Conservation (phyloP, 2,888 invertebrate genomes). For the Drosophila peninsularis region DNA sequence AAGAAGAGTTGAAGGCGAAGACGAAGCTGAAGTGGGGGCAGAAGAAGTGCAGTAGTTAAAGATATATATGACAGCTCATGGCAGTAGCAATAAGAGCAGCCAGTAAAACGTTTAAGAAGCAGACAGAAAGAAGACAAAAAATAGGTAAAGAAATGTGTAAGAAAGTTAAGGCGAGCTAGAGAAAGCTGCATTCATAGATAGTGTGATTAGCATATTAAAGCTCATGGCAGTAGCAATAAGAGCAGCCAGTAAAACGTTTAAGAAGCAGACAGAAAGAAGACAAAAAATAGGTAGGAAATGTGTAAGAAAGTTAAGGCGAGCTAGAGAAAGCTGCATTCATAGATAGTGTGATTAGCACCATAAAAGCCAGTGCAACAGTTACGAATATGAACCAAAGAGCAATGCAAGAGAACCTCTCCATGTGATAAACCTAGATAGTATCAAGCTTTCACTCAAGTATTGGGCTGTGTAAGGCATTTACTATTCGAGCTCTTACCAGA, state of each 20-base stretch:
- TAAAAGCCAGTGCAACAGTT: neutral
- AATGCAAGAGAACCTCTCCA: neutral
- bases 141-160: neutral
- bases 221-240: neutral
- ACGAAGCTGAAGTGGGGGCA: neutral
- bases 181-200: neutral
- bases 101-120: neutral
- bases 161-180: neutral
- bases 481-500: neutral
- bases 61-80: neutral
- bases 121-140: neutral
- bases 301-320: neutral
- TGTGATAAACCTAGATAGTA: too few species aligned
- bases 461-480: neutral
- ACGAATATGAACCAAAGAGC: neutral
- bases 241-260: neutral
- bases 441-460: too few species aligned
- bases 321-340: neutral
- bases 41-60: neutral
- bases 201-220: neutral
- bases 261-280: neutral
- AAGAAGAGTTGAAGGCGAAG: neutral
- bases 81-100: neutral
- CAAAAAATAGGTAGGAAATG: neutral
- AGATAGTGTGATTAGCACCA: neutral